Evolutionary conservation across 1,140 invertebrate species (phyloP), one percentile per base, ranked within the genome.

Genomic region (Apis dorsata): DNA sequence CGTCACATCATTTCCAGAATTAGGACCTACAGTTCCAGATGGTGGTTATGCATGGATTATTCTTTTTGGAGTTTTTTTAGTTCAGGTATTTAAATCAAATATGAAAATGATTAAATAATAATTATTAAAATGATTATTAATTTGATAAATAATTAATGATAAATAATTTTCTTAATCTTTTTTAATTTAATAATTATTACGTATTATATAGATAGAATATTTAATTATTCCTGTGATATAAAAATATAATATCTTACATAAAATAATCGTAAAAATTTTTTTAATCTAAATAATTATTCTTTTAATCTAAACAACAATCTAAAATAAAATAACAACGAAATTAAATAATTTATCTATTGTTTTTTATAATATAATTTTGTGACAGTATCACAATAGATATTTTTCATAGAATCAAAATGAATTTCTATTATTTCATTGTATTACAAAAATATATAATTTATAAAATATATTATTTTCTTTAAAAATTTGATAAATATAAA

Each of bases 41-140:
- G 95, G 95, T 11, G 95, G 95, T 24, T 96, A 95, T 86, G 95
- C 95, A 5, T 96, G 96, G 95, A 85, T 96, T 71, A 94, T 96
- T 83, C 93, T 96, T n/a, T 81, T 94, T 51, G 94, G 94, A 34
- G 94, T 95, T 44, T 90, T 94, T 84, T 93, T 95, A 73, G 95
- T 96, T 86, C 94, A 96, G 90, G 94, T 94, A 90, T 78, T 65
- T 13, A 57, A 73, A 15, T 21, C 12, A 13, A 0, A 51, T 28
- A n/a, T 62, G 2, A 72, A 69, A 66, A 21, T 49, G 24, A 44
- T 21, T 51, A 24, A 60, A 28, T 34, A 19, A 15, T 44, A 0
- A 44, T 0, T 7, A 44, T 44, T 44, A 44, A 44, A 44, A 7
- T 44, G 34, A 44, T 44, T 44, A 44, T 44, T 7, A 44, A 44